Percentiles rank a stretch among this genome's conserved stretches.
Conservation (phyloP, 2,797 vertebrate species). For the Microctenopoma steveboyesi region DNA sequence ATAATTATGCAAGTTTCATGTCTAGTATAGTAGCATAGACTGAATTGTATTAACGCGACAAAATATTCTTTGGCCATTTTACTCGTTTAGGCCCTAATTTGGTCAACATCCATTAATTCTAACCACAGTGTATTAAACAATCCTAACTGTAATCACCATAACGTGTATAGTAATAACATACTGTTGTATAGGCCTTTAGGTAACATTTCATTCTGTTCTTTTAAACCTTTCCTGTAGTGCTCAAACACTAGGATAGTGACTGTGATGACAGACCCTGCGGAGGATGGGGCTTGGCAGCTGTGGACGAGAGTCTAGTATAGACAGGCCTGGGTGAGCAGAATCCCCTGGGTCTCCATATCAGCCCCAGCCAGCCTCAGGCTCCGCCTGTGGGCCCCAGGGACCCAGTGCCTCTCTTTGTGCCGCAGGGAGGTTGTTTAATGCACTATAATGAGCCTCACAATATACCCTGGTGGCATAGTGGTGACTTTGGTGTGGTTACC, state of each 20-base stretch:
- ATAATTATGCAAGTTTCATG: no score
- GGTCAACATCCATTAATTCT: no score
- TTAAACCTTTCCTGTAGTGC: not conserved
- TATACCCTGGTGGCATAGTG: conserved; percentile 63
- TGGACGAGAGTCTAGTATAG: conserved; percentile 50
- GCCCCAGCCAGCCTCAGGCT: conserved; percentile 73
- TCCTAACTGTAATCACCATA: not conserved
- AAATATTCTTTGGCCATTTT: no score
- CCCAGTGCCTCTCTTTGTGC: conserved; percentile 72
- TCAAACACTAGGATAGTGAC: not conserved
- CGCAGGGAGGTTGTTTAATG: conserved; percentile 75
- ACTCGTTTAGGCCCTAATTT: not conserved
- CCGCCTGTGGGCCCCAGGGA: conserved; percentile 56
- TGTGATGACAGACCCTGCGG: conserved; percentile 29
- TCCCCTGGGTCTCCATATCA: conserved; percentile 80
- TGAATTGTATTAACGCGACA: no score
- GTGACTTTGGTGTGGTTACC: conserved; percentile 58
- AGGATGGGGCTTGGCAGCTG: conserved; percentile 64
- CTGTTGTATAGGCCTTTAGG: not conserved
- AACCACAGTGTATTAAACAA: not conserved
- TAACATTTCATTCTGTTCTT: conserved; percentile 1
- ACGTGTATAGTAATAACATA: not conserved
- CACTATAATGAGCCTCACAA: conserved; percentile 76
- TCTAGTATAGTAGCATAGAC: no score
- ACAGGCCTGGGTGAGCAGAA: conserved; percentile 55